Conservation (phyloP, 1,140 invertebrate genomes). For the Halictus rubicundus region DNA sequence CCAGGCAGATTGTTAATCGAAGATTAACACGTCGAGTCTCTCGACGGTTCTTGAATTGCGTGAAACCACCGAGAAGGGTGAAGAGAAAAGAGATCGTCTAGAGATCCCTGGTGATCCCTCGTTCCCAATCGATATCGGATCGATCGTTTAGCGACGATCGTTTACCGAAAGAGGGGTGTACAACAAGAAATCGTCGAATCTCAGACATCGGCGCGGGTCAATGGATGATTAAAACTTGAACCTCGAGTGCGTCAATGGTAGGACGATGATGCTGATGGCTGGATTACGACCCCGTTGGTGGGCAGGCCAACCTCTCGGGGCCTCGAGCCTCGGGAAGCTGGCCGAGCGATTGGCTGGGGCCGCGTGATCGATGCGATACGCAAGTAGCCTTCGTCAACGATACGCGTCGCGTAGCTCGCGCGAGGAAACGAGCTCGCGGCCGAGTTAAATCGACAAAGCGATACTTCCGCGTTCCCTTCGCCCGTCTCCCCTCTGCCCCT, state of each 20-base stretch:
- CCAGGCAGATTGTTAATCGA: too few species aligned
- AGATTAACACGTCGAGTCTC: too few species aligned
- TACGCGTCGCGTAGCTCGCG: background rate
- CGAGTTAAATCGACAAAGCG: background rate
- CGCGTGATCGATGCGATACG: background rate
- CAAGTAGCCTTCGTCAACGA: background rate
- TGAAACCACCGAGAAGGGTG: too few species aligned
- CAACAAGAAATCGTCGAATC: slow-evolving; percentile 1
- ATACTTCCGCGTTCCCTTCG: slow-evolving; percentile 21
- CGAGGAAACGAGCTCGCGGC: background rate
- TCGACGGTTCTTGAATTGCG: too few species aligned
- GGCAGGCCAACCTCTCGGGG: slow-evolving; percentile 8
- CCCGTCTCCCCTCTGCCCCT: background rate
- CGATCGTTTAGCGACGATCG: background rate
- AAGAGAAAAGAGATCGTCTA: too few species aligned
- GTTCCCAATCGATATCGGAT: background rate
- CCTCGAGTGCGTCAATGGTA: slow-evolving; percentile 66
- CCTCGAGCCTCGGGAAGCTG: slow-evolving; percentile 18
- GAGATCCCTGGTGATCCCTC: too few species aligned
- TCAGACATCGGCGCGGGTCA: slow-evolving; percentile 51
- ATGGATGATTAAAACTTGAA: slow-evolving; percentile 67
- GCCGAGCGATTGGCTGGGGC: slow-evolving; percentile 6
- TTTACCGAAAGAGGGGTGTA: background rate
- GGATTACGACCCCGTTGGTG: slow-evolving; percentile 57
- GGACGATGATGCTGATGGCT: slow-evolving; percentile 40